Percentiles rank a stretch among this genome's conserved stretches.
Evolutionary conservation across 64 coral and sea anemone species (phyloP).

Genomic region (Actinia equina): DNA sequence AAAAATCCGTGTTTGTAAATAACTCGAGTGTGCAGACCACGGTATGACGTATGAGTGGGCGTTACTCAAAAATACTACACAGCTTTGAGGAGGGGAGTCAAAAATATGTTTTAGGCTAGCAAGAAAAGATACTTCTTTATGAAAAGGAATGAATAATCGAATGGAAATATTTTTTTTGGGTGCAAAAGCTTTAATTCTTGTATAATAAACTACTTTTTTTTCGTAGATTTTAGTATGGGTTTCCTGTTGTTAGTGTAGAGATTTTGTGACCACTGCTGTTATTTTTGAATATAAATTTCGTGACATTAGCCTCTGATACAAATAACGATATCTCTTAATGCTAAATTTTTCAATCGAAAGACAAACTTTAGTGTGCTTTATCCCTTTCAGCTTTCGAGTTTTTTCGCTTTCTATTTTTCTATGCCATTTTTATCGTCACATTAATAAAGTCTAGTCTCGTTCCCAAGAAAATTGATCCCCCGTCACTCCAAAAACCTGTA

Average conservation of each 20-base stretch:
- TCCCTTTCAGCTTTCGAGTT: neutral
- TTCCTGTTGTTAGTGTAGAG: neutral
- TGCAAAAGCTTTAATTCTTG: no score
- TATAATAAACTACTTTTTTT: no score
- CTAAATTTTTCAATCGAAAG: neutral
- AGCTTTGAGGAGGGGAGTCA: no score
- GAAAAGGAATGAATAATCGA: no score
- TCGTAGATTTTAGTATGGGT: neutral
- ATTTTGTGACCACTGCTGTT: neutral
- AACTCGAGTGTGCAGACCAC: neutral
- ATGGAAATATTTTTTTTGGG: no score
- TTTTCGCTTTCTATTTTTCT: neutral
- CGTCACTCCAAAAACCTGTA: neutral
- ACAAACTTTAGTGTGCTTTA: neutral
- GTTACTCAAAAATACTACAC: neutral
- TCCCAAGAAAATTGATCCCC: constrained; percentile 1
- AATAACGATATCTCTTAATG: neutral
- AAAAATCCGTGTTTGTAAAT: neutral
- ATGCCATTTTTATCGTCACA: neutral
- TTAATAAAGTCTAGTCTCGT: neutral
- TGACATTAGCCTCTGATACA: neutral
- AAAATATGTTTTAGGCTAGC: no score
- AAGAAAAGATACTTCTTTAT: no score
- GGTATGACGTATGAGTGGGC: neutral
- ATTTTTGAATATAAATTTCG: neutral